Conservation (phyloP, 2,113 vertebrate species). For the Micronisus gabar region DNA sequence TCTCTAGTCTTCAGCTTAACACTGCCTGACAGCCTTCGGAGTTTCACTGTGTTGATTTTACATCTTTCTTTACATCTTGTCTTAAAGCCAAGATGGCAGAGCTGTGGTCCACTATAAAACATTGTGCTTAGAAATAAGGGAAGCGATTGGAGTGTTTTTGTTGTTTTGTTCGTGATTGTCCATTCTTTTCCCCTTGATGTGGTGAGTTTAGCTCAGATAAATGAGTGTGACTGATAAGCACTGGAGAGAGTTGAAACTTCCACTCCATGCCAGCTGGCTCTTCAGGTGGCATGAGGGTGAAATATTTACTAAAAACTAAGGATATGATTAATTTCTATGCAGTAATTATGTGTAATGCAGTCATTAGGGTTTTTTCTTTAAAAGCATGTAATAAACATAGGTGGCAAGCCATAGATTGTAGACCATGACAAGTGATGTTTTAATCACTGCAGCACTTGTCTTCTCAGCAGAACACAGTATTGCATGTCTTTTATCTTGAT, state of each 20-base stretch:
- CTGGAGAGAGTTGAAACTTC: neutral
- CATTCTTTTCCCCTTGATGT: fast-evolving
- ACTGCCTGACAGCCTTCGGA: neutral
- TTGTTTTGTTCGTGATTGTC: neutral
- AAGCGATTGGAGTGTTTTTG: neutral
- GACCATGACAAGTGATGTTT: neutral
- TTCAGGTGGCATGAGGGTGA: neutral
- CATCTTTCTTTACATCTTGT: neutral
- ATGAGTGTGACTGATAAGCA: neutral
- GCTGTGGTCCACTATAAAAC: neutral
- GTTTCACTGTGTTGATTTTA: neutral
- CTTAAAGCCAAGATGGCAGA: neutral
- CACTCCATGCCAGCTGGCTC: neutral
- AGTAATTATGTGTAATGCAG: neutral
- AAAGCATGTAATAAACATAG: neutral
- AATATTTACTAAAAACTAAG: neutral
- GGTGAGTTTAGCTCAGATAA: neutral
- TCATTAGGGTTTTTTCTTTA: neutral
- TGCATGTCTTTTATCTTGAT: neutral
- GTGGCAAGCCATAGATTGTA: neutral
- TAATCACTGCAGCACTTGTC: neutral
- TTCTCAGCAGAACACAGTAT: neutral
- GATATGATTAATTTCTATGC: neutral
- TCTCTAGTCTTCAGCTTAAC: neutral
- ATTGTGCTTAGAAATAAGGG: neutral